Conservation (phyloP, 2,113 vertebrate genomes). For the Lycaon pictus region DNA sequence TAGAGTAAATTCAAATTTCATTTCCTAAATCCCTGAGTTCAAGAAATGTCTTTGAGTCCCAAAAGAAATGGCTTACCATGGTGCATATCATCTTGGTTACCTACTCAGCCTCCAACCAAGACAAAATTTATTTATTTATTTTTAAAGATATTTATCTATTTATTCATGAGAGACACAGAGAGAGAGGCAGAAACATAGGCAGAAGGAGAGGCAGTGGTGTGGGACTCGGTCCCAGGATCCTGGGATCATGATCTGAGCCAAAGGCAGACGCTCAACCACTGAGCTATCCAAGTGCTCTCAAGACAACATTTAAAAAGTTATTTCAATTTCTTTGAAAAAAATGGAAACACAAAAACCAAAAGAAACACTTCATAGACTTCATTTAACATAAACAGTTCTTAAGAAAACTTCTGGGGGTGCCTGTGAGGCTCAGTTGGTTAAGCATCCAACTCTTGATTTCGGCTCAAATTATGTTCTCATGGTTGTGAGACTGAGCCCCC, state of each 20-base stretch:
- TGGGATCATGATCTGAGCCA: no score
- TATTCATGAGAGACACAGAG: no score
- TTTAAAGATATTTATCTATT: no score
- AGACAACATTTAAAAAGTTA: neutral
- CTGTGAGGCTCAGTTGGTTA: neutral
- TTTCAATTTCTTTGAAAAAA: slow-evolving; percentile 24
- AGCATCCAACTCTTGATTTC: neutral
- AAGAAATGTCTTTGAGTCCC: slow-evolving; percentile 23
- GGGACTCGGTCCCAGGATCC: no score
- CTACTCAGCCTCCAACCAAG: neutral
- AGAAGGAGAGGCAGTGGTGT: no score
- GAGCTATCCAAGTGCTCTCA: neutral
- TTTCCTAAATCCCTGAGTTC: neutral
- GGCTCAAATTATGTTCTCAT: neutral
- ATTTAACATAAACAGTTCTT: neutral
- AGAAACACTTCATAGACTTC: neutral
- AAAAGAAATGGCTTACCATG: neutral
- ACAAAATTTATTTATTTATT: neutral
- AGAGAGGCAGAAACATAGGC: no score
- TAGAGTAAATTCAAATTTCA: slow-evolving; percentile 37
- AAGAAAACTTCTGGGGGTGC: neutral
- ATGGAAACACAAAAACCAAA: neutral
- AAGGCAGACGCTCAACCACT: no score
- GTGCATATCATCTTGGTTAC: neutral
- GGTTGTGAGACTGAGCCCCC: neutral